Conservation (phyloP, 2,888 invertebrate genomes). For the Lycaena phlaeas region DNA sequence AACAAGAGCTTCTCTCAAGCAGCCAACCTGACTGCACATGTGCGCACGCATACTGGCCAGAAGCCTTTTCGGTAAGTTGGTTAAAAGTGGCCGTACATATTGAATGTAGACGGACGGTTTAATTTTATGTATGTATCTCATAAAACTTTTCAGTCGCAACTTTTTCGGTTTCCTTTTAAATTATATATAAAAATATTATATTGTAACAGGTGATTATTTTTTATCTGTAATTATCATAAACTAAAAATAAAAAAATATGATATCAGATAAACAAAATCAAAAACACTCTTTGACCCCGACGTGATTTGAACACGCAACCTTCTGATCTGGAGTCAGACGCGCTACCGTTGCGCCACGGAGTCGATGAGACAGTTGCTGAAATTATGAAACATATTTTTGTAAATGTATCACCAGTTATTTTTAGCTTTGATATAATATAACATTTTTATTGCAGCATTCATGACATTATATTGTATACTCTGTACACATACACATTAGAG, state of each 20-base stretch:
- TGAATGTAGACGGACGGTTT: too few species aligned
- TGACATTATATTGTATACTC: too few species aligned
- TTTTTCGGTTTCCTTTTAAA: too few species aligned
- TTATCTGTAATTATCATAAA: too few species aligned
- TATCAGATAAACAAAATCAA: neutral
- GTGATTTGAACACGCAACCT: constrained; percentile 98
- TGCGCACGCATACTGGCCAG: constrained; percentile 96
- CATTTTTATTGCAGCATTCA: too few species aligned
- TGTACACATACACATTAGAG: too few species aligned
- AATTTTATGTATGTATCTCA: too few species aligned
- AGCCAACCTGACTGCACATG: constrained; percentile 97
- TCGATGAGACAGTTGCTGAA: constrained; percentile 37
- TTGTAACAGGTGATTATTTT: too few species aligned
- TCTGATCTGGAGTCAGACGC: constrained; percentile 99
- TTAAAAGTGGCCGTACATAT: neutral
- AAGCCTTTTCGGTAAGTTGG: constrained; percentile 85
- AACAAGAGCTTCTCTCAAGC: constrained; percentile 98
- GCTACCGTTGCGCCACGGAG: constrained; percentile 98
- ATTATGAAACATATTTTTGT: neutral
- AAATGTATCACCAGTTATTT: too few species aligned
- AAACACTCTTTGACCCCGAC: constrained; percentile 83
- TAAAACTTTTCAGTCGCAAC: too few species aligned
- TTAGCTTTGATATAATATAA: too few species aligned
- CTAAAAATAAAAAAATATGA: neutral
- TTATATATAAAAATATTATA: too few species aligned